Base-by-base conservation (phyloP, 2,797 vertebrate species). In the Scolopax bukidnonensis region DNA sequence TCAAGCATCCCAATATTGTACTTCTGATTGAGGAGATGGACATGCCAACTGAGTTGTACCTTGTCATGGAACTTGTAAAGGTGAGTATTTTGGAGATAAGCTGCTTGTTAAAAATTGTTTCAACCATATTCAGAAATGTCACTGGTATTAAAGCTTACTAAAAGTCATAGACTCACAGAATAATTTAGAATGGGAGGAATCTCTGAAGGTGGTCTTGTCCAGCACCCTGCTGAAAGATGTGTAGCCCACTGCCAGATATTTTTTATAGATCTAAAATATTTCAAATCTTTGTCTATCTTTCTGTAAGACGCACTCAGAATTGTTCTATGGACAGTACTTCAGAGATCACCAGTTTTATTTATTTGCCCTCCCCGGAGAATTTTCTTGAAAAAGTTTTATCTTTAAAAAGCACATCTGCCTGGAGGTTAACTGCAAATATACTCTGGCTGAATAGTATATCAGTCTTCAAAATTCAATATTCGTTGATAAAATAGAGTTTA, bases 31-130 rank as follows among this genome's bases (percentile, higher is more conserved):
- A 99, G 92, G 99, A 99, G 96, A 99, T 99, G 99, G 99, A 99
- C 95, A 99, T 99, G 71, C 98, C 98, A 28, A 98, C 96, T 59
- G 99, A 99, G 14, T 98, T 99, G 54, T 99, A 99, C 77, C 99
- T 99, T 68, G 99, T 99, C 79, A 99, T 99, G 99, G 99, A 99
- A 97, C 97, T 99, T 91, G 99, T 99, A 59, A 99, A 99, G 98
- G 99, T 99, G 92, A 36, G 93, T 60, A 24, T 69, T 96, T 76
- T 69, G 33, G 33, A 87, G 69, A 27, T 33, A 74, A 59, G 5
- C 30, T 89, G 32, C 43, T 68, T 69, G 2, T 38, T 71, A 63
- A 59, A 30, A 70, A 78, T 47, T 63, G 5, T 56, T 59, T 74
- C 36, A 73, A 18, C 4, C 2, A 4, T 40, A 27, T 10, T 86